These are phyloP conservation scores for Carassius carassius DNA, from an alignment of 2,113 vertebrate species.

Conservation along the genomic window DNA sequence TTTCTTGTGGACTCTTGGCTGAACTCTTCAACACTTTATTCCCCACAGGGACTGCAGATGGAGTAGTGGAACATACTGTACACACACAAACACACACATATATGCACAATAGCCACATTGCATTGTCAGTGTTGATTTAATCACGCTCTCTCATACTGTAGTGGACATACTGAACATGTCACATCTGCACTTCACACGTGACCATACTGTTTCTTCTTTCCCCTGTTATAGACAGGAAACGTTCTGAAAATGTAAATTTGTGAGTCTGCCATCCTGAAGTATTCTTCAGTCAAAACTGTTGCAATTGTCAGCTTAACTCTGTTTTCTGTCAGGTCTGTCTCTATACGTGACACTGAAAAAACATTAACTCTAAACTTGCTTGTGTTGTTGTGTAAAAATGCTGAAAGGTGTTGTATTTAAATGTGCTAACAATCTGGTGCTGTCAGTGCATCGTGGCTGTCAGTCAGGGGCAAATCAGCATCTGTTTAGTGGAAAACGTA, in stretches of 20 bases:
- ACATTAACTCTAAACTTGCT: neutral
- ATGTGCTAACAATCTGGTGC: constrained; percentile 26
- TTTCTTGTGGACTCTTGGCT: constrained; percentile 43
- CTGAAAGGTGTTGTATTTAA: constrained; percentile 30
- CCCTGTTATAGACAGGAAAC: neutral
- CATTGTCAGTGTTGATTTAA: neutral
- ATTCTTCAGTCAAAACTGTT: neutral
- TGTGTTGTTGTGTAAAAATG: neutral
- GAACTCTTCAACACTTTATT: constrained; percentile 3
- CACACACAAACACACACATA: neutral
- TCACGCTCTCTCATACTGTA: neutral
- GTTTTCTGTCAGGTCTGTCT: neutral
- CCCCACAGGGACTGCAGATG: constrained; percentile 41
- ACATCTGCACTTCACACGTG: neutral
- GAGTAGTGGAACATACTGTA: neutral
- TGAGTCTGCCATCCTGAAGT: neutral
- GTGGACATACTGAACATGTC: neutral
- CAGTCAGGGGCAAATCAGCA: constrained; percentile 11
- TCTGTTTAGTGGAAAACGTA: neutral
- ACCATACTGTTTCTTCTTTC: neutral
- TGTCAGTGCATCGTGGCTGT: neutral
- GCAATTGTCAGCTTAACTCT: constrained; percentile 27
- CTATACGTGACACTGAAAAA: constrained; percentile 20
- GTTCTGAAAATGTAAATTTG: neutral
- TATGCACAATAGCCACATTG: constrained; percentile 8